Conservation (phyloP, 2,113 vertebrate species). For the Struthidea cinerea region DNA sequence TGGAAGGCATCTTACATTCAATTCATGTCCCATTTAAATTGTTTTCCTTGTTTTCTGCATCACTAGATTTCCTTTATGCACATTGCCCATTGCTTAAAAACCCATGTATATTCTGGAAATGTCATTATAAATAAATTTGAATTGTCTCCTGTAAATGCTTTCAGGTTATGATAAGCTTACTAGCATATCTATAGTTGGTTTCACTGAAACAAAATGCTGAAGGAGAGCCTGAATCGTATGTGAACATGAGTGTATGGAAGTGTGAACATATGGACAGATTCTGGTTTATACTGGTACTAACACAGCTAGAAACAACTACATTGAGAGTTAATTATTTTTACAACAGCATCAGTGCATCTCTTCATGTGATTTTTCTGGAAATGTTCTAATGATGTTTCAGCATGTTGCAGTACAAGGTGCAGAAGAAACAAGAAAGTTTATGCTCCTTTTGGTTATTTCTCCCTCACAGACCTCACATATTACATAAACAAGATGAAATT, state of each 20-base stretch:
- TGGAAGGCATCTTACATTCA: background rate
- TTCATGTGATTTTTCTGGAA: background rate
- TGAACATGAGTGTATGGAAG: background rate
- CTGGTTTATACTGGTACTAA: background rate
- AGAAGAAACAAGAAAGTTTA: background rate
- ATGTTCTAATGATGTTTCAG: background rate
- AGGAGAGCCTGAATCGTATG: background rate
- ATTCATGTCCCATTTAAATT: background rate
- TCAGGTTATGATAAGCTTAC: background rate
- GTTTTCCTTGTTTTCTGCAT: background rate
- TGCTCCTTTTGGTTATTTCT: background rate
- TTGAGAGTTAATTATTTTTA: background rate
- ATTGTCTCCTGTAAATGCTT: background rate
- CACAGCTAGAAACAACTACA: background rate
- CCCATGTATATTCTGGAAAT: background rate
- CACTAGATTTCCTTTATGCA: background rate
- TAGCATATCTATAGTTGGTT: background rate
- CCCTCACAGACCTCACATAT: background rate
- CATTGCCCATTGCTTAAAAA: background rate
- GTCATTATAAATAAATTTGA: background rate
- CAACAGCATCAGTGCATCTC: background rate
- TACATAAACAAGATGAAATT: background rate
- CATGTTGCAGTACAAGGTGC: background rate
- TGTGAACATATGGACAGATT: background rate
- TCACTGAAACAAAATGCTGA: background rate